phyloP scores from a whole-genome alignment of 2,797 vertebrate genomes.

The Coendou prehensilis region DNA sequence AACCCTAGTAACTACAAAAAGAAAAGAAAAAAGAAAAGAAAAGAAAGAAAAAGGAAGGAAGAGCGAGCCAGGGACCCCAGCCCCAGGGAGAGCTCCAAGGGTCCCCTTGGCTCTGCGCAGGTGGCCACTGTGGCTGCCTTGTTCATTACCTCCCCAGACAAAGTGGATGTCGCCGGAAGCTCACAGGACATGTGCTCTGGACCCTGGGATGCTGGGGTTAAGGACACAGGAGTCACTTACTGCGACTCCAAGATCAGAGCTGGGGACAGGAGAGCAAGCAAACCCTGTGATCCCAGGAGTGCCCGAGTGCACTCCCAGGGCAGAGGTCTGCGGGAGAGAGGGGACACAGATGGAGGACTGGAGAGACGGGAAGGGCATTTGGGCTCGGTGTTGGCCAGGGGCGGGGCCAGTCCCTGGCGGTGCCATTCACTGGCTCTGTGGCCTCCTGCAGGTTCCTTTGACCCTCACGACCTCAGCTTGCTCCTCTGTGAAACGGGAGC shows the following conservation, averaged over 20 bases:
- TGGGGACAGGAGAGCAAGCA: background rate
- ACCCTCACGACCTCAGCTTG: background rate
- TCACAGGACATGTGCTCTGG: background rate
- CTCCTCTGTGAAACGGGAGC: background rate
- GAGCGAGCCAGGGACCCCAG: background rate
- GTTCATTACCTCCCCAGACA: background rate
- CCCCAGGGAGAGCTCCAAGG: background rate
- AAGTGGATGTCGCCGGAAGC: background rate
- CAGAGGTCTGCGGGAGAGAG: background rate
- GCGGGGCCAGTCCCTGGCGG: rapidly evolving
- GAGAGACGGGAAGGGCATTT: rapidly evolving
- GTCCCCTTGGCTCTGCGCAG: background rate
- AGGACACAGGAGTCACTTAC: background rate
- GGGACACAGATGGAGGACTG: rapidly evolving
- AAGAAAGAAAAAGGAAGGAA: background rate
- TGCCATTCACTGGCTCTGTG: rapidly evolving
- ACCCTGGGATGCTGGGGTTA: background rate
- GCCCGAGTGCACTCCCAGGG: rapidly evolving
- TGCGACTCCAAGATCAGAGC: rapidly evolving
- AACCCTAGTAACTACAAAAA: background rate
- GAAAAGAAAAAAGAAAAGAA: too few species aligned
- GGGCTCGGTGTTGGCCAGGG: rapidly evolving
- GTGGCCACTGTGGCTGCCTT: rapidly evolving
- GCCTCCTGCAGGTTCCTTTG: background rate
- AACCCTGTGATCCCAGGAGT: too few species aligned